phyloP scores from a whole-genome alignment of 2,888 invertebrate genomes.

The Ormia ochracea region DNA sequence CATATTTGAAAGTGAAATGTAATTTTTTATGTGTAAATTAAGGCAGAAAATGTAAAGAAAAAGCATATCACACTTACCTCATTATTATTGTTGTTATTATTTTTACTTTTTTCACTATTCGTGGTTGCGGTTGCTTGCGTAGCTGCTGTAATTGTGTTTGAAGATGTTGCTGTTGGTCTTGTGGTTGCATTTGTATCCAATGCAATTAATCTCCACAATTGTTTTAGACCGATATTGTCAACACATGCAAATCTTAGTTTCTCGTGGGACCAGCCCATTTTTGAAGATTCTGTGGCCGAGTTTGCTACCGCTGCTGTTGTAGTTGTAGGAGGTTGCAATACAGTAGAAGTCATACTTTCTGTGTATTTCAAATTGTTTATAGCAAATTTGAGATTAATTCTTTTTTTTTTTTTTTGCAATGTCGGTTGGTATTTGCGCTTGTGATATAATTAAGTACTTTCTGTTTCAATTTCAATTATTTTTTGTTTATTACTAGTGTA shows the following conservation, averaged over 20 bases:
- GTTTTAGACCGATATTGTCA: slow-evolving; percentile 76
- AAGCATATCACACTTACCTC: slow-evolving; percentile 72
- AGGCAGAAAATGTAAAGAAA: too few relatives aligned
- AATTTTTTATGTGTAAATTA: too few relatives aligned
- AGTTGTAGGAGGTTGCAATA: slow-evolving; percentile 68
- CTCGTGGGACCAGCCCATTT: slow-evolving; percentile 77
- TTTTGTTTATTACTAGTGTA: slow-evolving; percentile 1
- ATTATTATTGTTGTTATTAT: slow-evolving; percentile 63
- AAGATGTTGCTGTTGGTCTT: slow-evolving; percentile 31
- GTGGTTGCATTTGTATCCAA: slow-evolving; percentile 68
- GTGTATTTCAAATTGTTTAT: background rate
- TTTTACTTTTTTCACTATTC: slow-evolving; percentile 35
- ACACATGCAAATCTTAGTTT: slow-evolving; percentile 75
- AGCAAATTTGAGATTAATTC: slow-evolving; percentile 29
- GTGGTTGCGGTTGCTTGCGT: slow-evolving; percentile 2
- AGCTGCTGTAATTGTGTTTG: background rate
- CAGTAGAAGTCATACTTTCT: slow-evolving; percentile 77
- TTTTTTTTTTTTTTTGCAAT: background rate
- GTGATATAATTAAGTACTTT: slow-evolving; percentile 16
- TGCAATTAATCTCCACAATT: slow-evolving; percentile 76
- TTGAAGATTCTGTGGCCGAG: slow-evolving; percentile 62
- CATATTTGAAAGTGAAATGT: too few relatives aligned
- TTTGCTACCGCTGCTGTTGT: too few relatives aligned
- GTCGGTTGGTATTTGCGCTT: background rate
- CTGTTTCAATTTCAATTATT: background rate